phyloP scores from a whole-genome alignment of 1,140 invertebrate species.

The Euschistus heros region DNA sequence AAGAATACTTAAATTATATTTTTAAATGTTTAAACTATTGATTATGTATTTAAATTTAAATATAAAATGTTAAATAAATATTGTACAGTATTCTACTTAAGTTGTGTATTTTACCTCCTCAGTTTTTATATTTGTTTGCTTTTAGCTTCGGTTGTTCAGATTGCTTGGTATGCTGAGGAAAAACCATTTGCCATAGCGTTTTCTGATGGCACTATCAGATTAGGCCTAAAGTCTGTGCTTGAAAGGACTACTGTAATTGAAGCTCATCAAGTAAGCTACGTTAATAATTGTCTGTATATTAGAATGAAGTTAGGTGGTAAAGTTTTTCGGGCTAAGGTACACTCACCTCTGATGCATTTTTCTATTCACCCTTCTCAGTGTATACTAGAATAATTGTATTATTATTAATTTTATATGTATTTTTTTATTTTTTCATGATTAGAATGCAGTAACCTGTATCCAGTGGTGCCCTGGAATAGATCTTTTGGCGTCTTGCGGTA shows the following conservation, averaged over 20 bases:
- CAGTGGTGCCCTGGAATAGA: conserved; percentile 43
- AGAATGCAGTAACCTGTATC: conserved; percentile 30
- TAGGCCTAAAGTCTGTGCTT: conserved; percentile 37
- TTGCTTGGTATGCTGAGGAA: conserved; percentile 46
- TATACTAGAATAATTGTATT: too few relatives aligned
- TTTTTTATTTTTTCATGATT: background rate
- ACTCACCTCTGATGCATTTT: too few relatives aligned
- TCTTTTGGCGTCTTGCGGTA: conserved; percentile 41
- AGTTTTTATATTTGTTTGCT: conserved; percentile 27
- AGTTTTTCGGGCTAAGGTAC: too few relatives aligned
- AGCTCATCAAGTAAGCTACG: conserved; percentile 39
- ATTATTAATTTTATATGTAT: background rate
- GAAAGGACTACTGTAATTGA: conserved; percentile 36
- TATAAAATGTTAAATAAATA: background rate
- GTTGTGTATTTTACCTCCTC: too few relatives aligned
- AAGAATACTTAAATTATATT: background rate
- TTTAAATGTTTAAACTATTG: too few relatives aligned
- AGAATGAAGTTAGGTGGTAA: too few relatives aligned
- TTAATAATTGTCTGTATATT: background rate
- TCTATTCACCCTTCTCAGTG: too few relatives aligned
- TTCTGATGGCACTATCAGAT: conserved; percentile 44
- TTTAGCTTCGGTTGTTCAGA: conserved; percentile 42
- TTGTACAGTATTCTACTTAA: background rate
- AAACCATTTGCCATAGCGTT: conserved; percentile 45
- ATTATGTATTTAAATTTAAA: background rate